Base-by-base conservation (phyloP, 2,888 invertebrate genomes). In the Didymodactylos carnosus region DNA sequence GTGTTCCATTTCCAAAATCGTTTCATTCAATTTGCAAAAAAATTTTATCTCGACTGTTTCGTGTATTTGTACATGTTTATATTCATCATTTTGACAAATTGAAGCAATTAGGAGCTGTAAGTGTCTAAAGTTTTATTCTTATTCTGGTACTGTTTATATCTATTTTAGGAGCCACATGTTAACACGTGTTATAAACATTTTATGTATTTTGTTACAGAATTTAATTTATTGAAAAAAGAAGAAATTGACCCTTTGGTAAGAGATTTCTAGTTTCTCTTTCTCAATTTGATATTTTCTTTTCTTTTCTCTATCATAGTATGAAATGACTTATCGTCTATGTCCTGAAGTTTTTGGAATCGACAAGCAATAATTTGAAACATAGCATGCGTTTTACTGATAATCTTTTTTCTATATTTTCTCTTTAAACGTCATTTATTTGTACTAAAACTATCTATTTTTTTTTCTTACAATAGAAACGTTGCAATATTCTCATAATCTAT, bases 111-210 rank as follows among this genome's bases (percentile, higher is more conserved):
- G 90, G 91, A 78, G 92, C 92, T 43, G 91, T 91, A 85, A 88
- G 89, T n/a, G n/a, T n/a, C n/a, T n/a, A 27, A 87, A 25, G 3
- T 19, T 19, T 25, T 2, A 46, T 40, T 27, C 7, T 13, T 23
- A 41, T 49, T n/a, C n/a, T 3, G 10, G 8, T 4, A 14, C 10
- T 11, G n/a, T 71, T 29, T 19, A 19, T 75, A 76, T 75, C 76
- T 74, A 77, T 84, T 85, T 51, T 81, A 90, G 90, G 92, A 93
- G 83, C 91, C 92, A 25, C 92, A 93, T 80, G 91, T 92, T 0
- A 93, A 93, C 83, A 91, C 92, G 1, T 92, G 92, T 81, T 93
- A 92, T 85, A 93, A 93, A 81, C 92, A 93, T 83, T 93, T 92
- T 83, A 92, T 91, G 82, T 93, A 91, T 81, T 93, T 94, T 83